Percentiles rank a stretch among this genome's conserved stretches.
phyloP scores from a whole-genome alignment of 2,888 invertebrate genomes.

The Philaethria dido region DNA sequence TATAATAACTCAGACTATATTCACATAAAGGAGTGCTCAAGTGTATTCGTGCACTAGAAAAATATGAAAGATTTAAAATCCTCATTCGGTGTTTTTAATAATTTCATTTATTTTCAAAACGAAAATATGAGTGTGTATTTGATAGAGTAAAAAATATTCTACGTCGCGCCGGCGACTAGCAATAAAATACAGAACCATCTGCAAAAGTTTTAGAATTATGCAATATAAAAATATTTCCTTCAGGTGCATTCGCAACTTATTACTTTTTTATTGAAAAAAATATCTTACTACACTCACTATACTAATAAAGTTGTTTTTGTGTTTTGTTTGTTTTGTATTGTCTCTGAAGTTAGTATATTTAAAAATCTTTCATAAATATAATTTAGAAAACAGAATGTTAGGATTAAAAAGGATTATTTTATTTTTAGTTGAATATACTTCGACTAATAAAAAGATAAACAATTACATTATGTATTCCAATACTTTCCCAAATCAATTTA shows the following conservation, averaged over 20 bases:
- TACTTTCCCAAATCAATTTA: too few species aligned
- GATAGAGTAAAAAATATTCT: slow-evolving; percentile 10
- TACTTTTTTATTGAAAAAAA: background rate
- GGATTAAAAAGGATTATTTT: too few species aligned
- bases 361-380: too few species aligned
- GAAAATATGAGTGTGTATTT: slow-evolving; percentile 5
- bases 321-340: background rate
- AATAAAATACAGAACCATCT: slow-evolving; percentile 19
- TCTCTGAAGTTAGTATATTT: too few species aligned
- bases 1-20: background rate
- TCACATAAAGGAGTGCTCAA: background rate
- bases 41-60: background rate
- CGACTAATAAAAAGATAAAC: too few species aligned
- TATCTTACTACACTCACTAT: background rate
- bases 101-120: slow-evolving; percentile 13
- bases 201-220: slow-evolving; percentile 14
- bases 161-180: slow-evolving; percentile 8
- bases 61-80: slow-evolving; percentile 17
- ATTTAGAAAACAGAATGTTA: too few species aligned
- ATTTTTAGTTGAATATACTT: too few species aligned
- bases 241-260: background rate
- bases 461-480: too few species aligned
- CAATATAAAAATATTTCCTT: slow-evolving; percentile 14
- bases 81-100: slow-evolving; percentile 5
- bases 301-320: background rate